Base-by-base conservation (phyloP, 1,140 invertebrate genomes). In the Capitella teleta region DNA sequence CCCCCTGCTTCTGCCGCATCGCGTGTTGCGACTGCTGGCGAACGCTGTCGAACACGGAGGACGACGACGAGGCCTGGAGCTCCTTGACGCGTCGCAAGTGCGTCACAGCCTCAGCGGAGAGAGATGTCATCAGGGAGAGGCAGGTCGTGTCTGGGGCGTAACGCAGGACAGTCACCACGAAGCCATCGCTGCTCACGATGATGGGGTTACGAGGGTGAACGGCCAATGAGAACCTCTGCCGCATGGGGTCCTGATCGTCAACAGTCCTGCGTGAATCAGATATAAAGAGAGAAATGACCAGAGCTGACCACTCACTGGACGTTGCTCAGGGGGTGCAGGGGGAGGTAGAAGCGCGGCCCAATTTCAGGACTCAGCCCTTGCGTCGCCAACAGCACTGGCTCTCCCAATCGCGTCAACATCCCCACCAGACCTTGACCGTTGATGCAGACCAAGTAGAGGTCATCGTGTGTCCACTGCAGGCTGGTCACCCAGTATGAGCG, bases 141-240 rank as follows among this genome's bases (percentile, higher is more conserved):
- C 51, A 54, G 8, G 57, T 62, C 14, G 62, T 47, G 30, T 47
- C 45, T 18, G 28, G 6, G 18, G 45, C 19, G n/a, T 32, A 36
- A 26, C 36, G 32, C 45, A 47, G 18, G 8, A 53, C 54, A 21
- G 67, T 68, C 0, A 72, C 67, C 49, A 68, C 53, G 57, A 61
- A 71, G 5, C 70, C 70, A 58, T 72, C 70, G 5, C 65, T 68
- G 51, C 63, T 68, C 2, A 70, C 57, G n/a, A 72, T 41, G 23
- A 70, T 64, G 23, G 70, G 68, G 19, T 67, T 51, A 26, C 53
- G 46, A 1, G 70, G 66, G 54, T 72, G 68, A 28, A 60, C 55
- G 19, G 60, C 55, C 26, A 72, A 53, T 24, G 70, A 72, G 49
- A 67, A 70, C 28, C 52, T 51, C 51, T 72, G 70, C 14, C 49